Evolutionary conservation across 1,140 invertebrate species (phyloP), one percentile per base, ranked within the genome.

Genomic region (Zaprionus africanus): DNA sequence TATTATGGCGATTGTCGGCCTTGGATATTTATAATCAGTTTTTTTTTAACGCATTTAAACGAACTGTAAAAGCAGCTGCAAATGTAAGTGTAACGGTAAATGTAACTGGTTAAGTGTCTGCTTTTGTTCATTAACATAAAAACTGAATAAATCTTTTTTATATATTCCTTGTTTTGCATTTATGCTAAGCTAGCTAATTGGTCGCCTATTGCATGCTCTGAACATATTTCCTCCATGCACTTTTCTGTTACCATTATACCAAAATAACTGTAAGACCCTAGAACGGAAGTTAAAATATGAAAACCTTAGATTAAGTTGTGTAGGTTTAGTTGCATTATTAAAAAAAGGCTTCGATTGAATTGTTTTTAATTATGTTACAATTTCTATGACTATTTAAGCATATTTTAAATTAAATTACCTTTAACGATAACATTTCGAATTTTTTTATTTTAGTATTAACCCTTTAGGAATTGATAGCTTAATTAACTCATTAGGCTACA

Each of bases 1-100:
- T 83, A 83, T 79, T 76, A 69, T 41, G 66, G 59, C 78, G 69
- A 58, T 79, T 69, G 53, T 54, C 49, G 38, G 61, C 60, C 15
- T 38, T 46, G 26, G 64, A 59, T 68, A 82, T 78, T 75, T 74
- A 72, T 58, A 84, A 78, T 80, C 70, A 71, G 82, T 62, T 66
- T 69, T 75, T 75, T 78, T 63, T 75, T 53, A 62, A 31, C 53
- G 43, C 49, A 72, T 79, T 67, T 59, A 59, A 66, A 73, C 26
- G 31, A 59, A 63, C 17, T 66, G 36, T 63, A 36, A 71, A 43
- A 26, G 58, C 38, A 41, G 9, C 17, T 61, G 38, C 24, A 46
- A 49, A n/a, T 60, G 11, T 41, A 53, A 54, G 53, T 61, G 19
- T 24, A 64, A 46, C 49, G 22, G 49, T 57, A 70, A 34, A 24